Evolutionary conservation across 2,888 invertebrate species (phyloP), one percentile per base, ranked within the genome.

Genomic region (Caenorhabditis sulstoni): DNA sequence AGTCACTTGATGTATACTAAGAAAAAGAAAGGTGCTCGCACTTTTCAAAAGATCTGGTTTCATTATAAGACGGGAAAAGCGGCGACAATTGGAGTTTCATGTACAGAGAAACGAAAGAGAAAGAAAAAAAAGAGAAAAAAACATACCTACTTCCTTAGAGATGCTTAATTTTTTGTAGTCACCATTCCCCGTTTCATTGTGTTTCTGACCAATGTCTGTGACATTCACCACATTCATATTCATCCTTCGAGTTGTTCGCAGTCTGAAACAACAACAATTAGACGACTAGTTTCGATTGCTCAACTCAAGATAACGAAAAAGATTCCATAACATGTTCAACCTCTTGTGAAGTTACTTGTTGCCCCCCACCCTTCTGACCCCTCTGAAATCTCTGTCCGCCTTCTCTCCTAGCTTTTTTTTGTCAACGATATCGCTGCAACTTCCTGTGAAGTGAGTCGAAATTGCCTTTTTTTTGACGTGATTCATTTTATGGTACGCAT

Each of bases 381-480:
- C n/a, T 29, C 29, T 29, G 29, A 29, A 29, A 29, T 29, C 29
- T 29, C 29, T 29, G 29, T 29, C 29, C 29, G 29, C 29, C 29
- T 5, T 7, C 7, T 16, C 18, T 18, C 18, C 12, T 39, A 47
- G 29, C 47, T 29, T 29, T 50, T 49, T 22, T 39, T 8, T 18
- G 20, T 22, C 22, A 52, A 64, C 50, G 44, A 58, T 58, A 44
- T 58, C 58, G 44, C 12, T 50, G 39, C 23, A 62, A 11, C 14
- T 37, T 53, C 52, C 52, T 53, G 64, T 64, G 53, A 64, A 52
- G 12, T 44, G 16, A 11, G n/a, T 8, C 55, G 29, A 29, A 29
- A 5, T 29, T 55, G n/a, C 9, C 20, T 14, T 23, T 20, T 44
- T 59, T 16, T n/a, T 59, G 44, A 45, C 59, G 44, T 41, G 11